Evolutionary conservation across 2,113 vertebrate genomes (phyloP), one percentile per base, ranked within the genome.

Genomic region (Tretioscincus oriximinensis): DNA sequence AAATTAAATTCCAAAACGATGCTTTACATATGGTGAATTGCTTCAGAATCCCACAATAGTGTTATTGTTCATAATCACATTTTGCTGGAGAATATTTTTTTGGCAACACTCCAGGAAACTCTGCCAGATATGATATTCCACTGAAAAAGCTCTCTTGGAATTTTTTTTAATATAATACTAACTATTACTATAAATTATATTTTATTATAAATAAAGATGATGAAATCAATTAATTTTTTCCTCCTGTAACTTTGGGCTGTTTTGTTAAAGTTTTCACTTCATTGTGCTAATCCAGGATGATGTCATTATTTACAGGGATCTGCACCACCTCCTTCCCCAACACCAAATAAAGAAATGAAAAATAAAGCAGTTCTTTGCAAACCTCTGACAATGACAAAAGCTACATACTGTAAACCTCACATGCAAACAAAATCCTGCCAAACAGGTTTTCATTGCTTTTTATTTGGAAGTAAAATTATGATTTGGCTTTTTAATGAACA

Each of bases 291-390:
- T 77, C 75, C 51, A 86, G 21, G 73, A 81, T 20, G 82, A 1
- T 85, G 73, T 94, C 69, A 21, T 82, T 93, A 5, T 87, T 12
- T 85, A 0, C 82, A 98, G 97, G 89, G 95, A 78, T 95, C 96
- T 85, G 94, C 94, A 81, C 92, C 96, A 5, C 93, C 95, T 22
- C 97, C 96, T 84, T 93, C 96, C 86, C 95, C 95, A 51, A 96
- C 95, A 80, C 96, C 96, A 66, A 90, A 95, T 85, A 97, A 98
- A 87, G 98, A 99, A 84, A 98, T 99, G 87, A 99, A 99, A 94
- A 99, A 99, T 92, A 99, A 99, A 91, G 98, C 98, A 0, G 97
- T 99, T 82, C 96, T 99, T 81, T 99, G 98, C 93, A 99, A 99
- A 88, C 98, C 98, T 73, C 96, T 99, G 90, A 98, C 98, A 24